Evolutionary conservation across 2,797 vertebrate species (phyloP).

Genomic region (Perodicticus potto): DNA sequence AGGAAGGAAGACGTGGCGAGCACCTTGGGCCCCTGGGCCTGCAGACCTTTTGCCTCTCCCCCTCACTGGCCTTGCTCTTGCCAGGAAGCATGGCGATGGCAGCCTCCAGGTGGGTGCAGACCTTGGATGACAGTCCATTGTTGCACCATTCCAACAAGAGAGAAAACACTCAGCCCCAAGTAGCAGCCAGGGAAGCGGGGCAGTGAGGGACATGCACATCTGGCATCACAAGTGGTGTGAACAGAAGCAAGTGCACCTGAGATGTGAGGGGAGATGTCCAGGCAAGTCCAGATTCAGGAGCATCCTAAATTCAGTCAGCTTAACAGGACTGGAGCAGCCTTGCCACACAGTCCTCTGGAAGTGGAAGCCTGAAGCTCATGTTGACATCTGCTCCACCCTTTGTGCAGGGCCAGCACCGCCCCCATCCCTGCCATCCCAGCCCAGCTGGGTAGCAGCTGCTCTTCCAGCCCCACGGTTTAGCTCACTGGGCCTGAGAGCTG

Average conservation of each 20-base stretch:
- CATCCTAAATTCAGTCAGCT: background rate
- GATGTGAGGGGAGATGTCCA: background rate
- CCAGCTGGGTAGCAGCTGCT: background rate
- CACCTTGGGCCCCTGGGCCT: background rate
- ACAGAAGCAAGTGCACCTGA: slow-evolving; percentile 4
- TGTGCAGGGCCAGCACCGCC: background rate
- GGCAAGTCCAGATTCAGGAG: background rate
- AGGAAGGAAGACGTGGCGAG: background rate
- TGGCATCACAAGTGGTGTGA: background rate
- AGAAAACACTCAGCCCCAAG: background rate
- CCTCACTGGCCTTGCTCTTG: slow-evolving; percentile 69
- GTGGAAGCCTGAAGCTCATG: background rate
- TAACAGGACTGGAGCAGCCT: background rate
- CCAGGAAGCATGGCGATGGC: slow-evolving; percentile 91
- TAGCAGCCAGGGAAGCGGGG: background rate
- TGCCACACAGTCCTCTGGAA: background rate
- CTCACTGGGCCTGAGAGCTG: background rate
- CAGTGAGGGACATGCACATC: background rate
- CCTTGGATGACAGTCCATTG: slow-evolving; percentile 79
- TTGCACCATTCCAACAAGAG: slow-evolving; percentile 69
- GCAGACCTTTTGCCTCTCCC: background rate
- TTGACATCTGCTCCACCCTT: background rate
- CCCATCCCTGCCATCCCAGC: fast-evolving
- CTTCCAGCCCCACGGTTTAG: background rate
- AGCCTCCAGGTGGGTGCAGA: slow-evolving; percentile 82